Evolutionary conservation across 35 echinoderm and acorn worm genomes (phyloP).

Genomic region (Eucidaris tribuloides): DNA sequence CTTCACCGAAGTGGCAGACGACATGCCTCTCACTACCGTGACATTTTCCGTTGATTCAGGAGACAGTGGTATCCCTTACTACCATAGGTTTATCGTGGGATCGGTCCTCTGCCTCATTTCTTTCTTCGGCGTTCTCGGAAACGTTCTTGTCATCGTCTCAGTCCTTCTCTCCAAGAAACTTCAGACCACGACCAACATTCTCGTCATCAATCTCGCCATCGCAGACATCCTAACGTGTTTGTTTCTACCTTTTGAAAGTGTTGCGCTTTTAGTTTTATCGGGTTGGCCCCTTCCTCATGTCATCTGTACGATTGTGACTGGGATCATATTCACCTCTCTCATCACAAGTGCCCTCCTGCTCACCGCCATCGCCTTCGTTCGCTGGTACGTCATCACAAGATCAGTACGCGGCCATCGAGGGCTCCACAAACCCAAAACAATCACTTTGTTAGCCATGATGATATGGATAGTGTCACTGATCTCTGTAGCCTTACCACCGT

Average conservation of each 20-base stretch:
- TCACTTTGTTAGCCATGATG: not conserved
- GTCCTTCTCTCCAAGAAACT: constrained; percentile 48
- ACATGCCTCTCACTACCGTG: no score
- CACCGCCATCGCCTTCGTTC: constrained; percentile 43
- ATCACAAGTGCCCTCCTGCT: constrained; percentile 31
- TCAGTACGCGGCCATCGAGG: not conserved
- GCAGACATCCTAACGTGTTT: constrained; percentile 39
- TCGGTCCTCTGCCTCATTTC: not conserved
- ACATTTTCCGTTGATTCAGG: no score
- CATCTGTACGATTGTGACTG: not conserved
- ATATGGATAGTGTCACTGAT: not conserved
- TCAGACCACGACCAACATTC: constrained; percentile 56
- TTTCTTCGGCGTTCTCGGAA: constrained; percentile 12
- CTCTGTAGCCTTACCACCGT: not conserved
- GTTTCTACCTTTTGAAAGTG: not conserved
- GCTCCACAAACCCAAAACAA: not conserved
- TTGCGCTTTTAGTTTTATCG: not conserved
- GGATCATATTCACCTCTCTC: not conserved
- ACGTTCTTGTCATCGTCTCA: constrained; percentile 26
- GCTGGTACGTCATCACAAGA: constrained; percentile 40
- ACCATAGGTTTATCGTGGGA: constrained; percentile 9
- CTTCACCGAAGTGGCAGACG: no score
- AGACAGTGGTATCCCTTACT: not conserved
- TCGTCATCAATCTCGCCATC: constrained; percentile 46
- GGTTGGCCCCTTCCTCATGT: constrained; percentile 19